These are phyloP conservation scores for Acromyrmex echinatior DNA, from an alignment of 1,140 invertebrate genomes.

Conservation along the genomic window DNA sequence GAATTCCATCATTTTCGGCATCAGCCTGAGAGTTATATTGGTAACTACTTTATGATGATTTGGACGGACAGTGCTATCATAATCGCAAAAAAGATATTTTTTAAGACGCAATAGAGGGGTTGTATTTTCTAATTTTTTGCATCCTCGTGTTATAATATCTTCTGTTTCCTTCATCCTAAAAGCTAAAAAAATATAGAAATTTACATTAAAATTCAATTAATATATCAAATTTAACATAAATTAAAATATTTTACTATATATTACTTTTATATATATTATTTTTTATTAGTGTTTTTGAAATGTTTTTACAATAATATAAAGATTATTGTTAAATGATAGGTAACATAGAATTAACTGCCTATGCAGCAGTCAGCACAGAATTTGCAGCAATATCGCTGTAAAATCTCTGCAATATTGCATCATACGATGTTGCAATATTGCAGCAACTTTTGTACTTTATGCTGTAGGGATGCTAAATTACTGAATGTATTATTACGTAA, in stretches of 20 bases:
- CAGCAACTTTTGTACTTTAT: too few species aligned
- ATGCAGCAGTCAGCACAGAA: too few species aligned
- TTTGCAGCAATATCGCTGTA: too few species aligned
- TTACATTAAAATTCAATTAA: not conserved
- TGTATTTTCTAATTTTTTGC: constrained; percentile 74
- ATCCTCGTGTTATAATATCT: constrained; percentile 39
- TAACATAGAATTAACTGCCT: not conserved
- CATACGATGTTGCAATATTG: too few species aligned
- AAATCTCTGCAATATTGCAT: too few species aligned
- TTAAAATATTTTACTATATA: not conserved
- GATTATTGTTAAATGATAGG: not conserved
- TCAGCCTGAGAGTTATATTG: constrained; percentile 84
- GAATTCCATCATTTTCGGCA: constrained; percentile 87
- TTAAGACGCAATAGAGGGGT: constrained; percentile 80
- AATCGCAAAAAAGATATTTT: constrained; percentile 85
- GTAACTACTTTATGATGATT: constrained; percentile 81
- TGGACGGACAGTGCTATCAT: constrained; percentile 86
- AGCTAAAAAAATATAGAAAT: not conserved
- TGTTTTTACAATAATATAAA: not conserved
- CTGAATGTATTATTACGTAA: not conserved
- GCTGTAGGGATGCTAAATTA: not conserved
- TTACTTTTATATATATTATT: not conserved
- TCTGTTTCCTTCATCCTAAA: constrained; percentile 3
- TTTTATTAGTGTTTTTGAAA: not conserved
- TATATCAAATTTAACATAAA: not conserved